Evolutionary conservation across 2,888 invertebrate species (phyloP).

Genomic region (Peribatodes rhomboidaria): DNA sequence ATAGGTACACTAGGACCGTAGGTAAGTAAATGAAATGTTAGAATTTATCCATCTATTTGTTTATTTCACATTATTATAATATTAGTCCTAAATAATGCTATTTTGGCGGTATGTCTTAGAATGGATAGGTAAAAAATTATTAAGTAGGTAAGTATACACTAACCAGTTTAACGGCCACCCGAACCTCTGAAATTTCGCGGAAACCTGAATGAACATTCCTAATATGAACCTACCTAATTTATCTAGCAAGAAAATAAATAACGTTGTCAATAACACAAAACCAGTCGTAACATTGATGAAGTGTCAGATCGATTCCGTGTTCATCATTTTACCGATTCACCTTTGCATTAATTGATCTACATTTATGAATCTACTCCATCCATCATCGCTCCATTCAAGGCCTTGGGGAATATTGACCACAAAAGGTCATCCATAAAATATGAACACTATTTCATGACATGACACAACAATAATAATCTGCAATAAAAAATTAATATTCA

Average conservation of each 20-base stretch:
- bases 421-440: conserved; percentile 22
- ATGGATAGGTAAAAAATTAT: too few relatives aligned
- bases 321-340: conserved; percentile 27
- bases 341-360: conserved; percentile 31
- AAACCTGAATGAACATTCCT: too few relatives aligned
- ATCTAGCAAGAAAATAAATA: background rate
- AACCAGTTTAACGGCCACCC: too few relatives aligned
- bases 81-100: too few relatives aligned
- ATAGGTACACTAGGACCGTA: too few relatives aligned
- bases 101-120: too few relatives aligned
- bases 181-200: too few relatives aligned
- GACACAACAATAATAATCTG: conserved; percentile 5
- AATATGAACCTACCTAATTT: background rate
- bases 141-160: too few relatives aligned
- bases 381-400: conserved; percentile 17
- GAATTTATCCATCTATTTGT: too few relatives aligned
- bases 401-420: conserved; percentile 3
- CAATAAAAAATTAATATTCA: too few relatives aligned
- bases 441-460: conserved; percentile 2
- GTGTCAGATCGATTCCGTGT: conserved; percentile 11
- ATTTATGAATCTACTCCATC: conserved; percentile 19
- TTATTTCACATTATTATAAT: too few relatives aligned
- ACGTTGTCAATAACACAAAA: conserved; percentile 2
- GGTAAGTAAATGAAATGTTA: too few relatives aligned
- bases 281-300: conserved; percentile 16